Evolutionary conservation across 2,888 invertebrate species (phyloP), one percentile per base, ranked within the genome.

Genomic region (Himalopsyche tibetana): DNA sequence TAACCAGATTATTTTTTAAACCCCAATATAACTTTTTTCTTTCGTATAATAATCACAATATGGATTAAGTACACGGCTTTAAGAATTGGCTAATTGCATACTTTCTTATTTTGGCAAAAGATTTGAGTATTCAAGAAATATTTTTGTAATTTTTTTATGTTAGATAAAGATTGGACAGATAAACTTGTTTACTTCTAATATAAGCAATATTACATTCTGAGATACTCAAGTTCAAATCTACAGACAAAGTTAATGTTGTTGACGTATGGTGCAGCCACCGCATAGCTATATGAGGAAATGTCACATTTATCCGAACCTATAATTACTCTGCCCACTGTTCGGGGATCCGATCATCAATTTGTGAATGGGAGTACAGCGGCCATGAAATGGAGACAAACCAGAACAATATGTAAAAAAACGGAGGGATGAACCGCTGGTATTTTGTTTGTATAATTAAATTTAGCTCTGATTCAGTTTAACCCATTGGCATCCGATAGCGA

Each of bases 321-420:
- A 89, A 93, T 92, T 90, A 93, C 91, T 92, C 92, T 93, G 91
- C 92, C 92, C 88, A 90, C 91, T 91, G 90, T 51, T 56, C 55
- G 56, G 28, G 55, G 38, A 45, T 74, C 45, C 42, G 9, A 84
- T 80, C 55, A 38, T 36, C 28, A 82, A 55, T 80, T 84, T n/a
- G 17, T 2, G 11, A 81, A 8, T 63, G 19, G 28, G 38, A 63
- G 63, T 11, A 69, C 86, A 55, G 69, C 81, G 80, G 55, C 82
- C 87, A 80, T 69, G 80, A 63, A 80, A 84, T 81, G 86, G 40
- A 80, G 86, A 86, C 12, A 80, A 79, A 80, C 80, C 84, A 84
- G 74, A 84, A 80, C 80, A 83, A 83, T 55, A 56, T 83, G 56
- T 55, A 82, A 28, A 40, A 83, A 0, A 17, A n/a, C 0, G 19